Base-by-base conservation (phyloP, 2,113 vertebrate genomes). In the Delphinapterus leucas region DNA sequence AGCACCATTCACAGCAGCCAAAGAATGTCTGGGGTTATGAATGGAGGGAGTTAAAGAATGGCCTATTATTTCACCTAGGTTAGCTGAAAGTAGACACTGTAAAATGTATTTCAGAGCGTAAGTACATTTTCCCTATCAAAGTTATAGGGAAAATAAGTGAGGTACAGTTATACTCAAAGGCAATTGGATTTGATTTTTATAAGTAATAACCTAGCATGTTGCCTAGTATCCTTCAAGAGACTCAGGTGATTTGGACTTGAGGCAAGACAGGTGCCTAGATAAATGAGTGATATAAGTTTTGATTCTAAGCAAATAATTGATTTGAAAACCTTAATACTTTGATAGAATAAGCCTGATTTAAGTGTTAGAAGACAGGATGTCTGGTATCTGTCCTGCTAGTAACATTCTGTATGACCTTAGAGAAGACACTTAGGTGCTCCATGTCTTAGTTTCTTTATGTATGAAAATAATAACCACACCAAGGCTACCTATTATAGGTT, bases 11-110 rank as follows among this genome's bases (percentile, higher is more conserved):
- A 97, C 25, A 94, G 95, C 83, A 97, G 97, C 83, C 89, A 97
- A 98, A 88, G 97, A 97, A 97, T 98, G 95, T 96, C 91, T 97
- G 90, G 76, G 93, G 90, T 97, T 96, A 93, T 86, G 95, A 98
- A 97, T 96, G 74, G 90, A 96, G n/a, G 61, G 36, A 97, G 17
- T 98, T 95, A 94, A 97, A 97, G 93, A 96, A 97, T 95, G 61
- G 85, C 53, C 91, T 95, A 97, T 98, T 98, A 98, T 96, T 97
- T 0, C 0, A 79, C 68, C 86, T 82, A 95, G 94, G 82, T 94
- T 70, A 96, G 38, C 84, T 93, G 33, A 95, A 96, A 95, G 60
- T n/a, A 85, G 76, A 93, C 49, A 74, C 9, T 55, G 31, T 95
- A 70, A 97, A 95, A 96, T 82, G 36, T 55, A 33, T 85, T 73